A percentile compares a stretch with the other conserved stretches of the same genome.
Conservation (phyloP, 2,888 invertebrate genomes). For the Pollenia griseotomentosa region DNA sequence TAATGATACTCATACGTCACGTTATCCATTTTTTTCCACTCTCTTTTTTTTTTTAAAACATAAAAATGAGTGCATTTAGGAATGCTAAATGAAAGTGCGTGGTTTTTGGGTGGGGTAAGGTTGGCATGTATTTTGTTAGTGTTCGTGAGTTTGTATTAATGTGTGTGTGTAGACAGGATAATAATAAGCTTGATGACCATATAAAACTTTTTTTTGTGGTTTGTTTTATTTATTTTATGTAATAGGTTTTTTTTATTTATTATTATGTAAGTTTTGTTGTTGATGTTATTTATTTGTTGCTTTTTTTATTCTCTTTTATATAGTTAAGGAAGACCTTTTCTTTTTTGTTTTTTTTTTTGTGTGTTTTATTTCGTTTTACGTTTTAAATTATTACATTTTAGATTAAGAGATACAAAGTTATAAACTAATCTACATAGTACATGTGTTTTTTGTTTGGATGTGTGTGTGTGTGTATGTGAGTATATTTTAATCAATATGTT, state of each 20-base stretch:
- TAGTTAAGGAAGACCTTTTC: slow-evolving; percentile 73
- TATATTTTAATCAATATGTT: not conserved
- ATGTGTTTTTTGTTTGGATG: not conserved
- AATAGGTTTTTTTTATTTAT: slow-evolving; percentile 16
- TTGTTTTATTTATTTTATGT: slow-evolving; percentile 38
- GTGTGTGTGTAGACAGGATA: slow-evolving; percentile 1
- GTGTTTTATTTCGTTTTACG: slow-evolving; percentile 58
- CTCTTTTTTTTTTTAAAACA: not conserved
- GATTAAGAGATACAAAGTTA: slow-evolving; percentile 65
- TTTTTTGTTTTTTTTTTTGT: slow-evolving; percentile 28
- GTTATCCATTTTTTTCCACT: not conserved
- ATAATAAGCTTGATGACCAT: slow-evolving; percentile 64
- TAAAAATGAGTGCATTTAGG: not conserved
- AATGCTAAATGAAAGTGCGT: not conserved
- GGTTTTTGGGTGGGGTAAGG: not conserved
- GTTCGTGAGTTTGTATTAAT: not conserved
- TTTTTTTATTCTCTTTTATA: slow-evolving; percentile 24
- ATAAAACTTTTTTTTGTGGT: slow-evolving; percentile 56
- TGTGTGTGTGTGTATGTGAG: not conserved
- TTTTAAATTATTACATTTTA: slow-evolving; percentile 54
- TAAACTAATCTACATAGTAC: slow-evolving; percentile 45
- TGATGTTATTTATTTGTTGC: slow-evolving; percentile 7
- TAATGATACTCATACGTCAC: slow-evolving; percentile 54
- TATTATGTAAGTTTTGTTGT: slow-evolving; percentile 26
- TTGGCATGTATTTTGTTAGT: not conserved